Conservation (phyloP, 1,140 invertebrate species). For the Drosophila grimshawi region DNA sequence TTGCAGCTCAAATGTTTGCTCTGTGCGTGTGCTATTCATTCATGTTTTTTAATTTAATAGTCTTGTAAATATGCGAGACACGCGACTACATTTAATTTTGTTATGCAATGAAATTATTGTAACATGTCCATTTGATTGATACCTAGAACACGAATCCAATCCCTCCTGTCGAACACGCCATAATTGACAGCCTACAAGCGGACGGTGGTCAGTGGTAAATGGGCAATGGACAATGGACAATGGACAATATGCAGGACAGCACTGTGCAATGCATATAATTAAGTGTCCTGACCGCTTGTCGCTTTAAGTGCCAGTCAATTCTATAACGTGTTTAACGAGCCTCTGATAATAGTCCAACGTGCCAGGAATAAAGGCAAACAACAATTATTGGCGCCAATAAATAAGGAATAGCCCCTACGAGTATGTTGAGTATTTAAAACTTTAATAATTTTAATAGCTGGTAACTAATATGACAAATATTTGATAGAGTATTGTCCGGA, state of each 20-base stretch:
- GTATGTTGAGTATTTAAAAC: not conserved
- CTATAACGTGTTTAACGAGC: slow-evolving; percentile 52
- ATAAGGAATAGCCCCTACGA: not conserved
- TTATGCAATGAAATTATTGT: slow-evolving; percentile 75
- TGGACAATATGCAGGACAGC: slow-evolving; percentile 35
- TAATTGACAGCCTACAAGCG: slow-evolving; percentile 67
- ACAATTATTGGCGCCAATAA: slow-evolving; percentile 25
- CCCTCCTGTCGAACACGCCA: slow-evolving; percentile 62
- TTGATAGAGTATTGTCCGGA: too few species aligned
- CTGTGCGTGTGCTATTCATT: slow-evolving; percentile 46
- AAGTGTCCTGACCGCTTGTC: slow-evolving; percentile 66
- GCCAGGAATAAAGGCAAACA: slow-evolving; percentile 22
- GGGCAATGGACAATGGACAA: slow-evolving; percentile 6
- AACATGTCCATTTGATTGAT: slow-evolving; percentile 79
- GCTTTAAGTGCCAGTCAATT: slow-evolving; percentile 67
- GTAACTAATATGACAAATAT: not conserved
- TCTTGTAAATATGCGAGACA: slow-evolving; percentile 72
- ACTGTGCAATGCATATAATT: slow-evolving; percentile 64
- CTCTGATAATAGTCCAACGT: slow-evolving; percentile 37
- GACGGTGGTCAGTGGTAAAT: slow-evolving; percentile 1
- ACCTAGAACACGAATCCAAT: slow-evolving; percentile 42
- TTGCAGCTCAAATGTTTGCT: slow-evolving; percentile 31
- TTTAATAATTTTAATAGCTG: not conserved
- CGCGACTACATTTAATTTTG: slow-evolving; percentile 76
- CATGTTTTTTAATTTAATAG: slow-evolving; percentile 82